A percentile compares a stretch with the other conserved stretches of the same genome.
phyloP scores from a whole-genome alignment of 2,797 vertebrate genomes.

The Sebastes jordani region DNA sequence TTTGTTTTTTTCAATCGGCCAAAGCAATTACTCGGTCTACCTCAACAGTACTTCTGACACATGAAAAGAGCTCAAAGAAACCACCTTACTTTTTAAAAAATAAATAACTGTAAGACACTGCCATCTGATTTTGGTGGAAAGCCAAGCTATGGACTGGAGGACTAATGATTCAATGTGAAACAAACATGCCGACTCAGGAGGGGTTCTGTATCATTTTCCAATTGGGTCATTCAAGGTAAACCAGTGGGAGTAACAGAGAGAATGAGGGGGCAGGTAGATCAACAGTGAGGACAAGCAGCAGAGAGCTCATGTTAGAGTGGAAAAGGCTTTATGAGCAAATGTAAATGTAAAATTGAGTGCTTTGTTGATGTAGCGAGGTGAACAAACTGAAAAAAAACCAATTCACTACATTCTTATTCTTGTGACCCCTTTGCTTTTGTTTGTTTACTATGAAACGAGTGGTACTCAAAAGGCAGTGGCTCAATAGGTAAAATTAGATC shows the following conservation, averaged over 20 bases:
- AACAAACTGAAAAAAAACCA: background rate
- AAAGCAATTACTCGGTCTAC: no score
- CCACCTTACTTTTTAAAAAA: background rate
- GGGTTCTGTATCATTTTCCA: conserved; percentile 48
- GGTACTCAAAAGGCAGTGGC: background rate
- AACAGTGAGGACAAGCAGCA: background rate
- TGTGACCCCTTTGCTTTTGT: background rate
- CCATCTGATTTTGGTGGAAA: background rate
- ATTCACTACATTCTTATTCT: background rate
- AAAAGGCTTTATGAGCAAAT: conserved; percentile 3
- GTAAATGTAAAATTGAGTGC: background rate
- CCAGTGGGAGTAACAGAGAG: conserved; percentile 15
- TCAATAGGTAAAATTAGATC: background rate
- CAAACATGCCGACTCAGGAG: conserved; percentile 40
- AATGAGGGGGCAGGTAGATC: conserved; percentile 1
- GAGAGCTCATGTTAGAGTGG: background rate
- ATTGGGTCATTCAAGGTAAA: conserved; percentile 45
- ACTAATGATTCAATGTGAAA: conserved; percentile 35
- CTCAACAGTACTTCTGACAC: background rate
- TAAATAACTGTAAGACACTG: background rate
- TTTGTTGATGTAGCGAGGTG: background rate
- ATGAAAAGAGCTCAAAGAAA: background rate
- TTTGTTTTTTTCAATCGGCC: no score
- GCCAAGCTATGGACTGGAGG: background rate
- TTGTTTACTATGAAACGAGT: background rate